Base-by-base conservation (phyloP, 2,113 vertebrate species). In the Rutilus rutilus region DNA sequence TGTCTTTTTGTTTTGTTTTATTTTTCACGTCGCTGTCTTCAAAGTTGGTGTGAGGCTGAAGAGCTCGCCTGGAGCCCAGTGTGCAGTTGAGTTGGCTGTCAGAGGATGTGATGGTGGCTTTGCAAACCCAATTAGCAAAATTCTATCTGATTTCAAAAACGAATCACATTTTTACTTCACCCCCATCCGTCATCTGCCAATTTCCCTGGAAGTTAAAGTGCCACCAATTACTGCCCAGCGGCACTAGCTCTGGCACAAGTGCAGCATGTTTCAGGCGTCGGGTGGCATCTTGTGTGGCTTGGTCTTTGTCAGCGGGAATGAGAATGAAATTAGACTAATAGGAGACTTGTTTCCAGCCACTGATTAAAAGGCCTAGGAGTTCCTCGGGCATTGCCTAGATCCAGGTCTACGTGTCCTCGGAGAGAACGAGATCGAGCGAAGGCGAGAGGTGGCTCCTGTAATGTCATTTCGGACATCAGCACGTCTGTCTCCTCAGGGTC, bases 241-340 rank as follows among this genome's bases (percentile, higher is more conserved):
- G 96, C 95, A 94, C 93, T 93, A 85, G 85, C 87, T 85, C 89
- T 93, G 93, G 93, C 93, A 90, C 89, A 89, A 90, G 90, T 89
- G 88, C 89, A 92, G 94, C 95, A 95, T 96, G 96, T 97, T 97
- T 96, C 96, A 96, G 94, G 96, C 96, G 95, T 97, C 96, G 96
- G 94, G 95, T 96, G 95, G 94, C 95, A 96, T 97, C 96, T 95
- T 94, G 96, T 94, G 88, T 94, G 94, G 92, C 92, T 92, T 91
- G 88, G 93, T 87, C 84, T 89, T 87, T 92, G 92, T 96, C 95
- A 95, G 95, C 92, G 94, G 95, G 94, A 95, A 96, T 94, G 95
- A 97, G 86, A 98, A 99, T 98, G 94, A 96, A 96, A 97, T 96
- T 95, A 96, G 97, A 98, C 96, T 96, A 97, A 96, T 95, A 94